A percentile compares a stretch with the other conserved stretches of the same genome.
Conservation (phyloP, 2,113 vertebrate genomes). For the Oceanites oceanicus region DNA sequence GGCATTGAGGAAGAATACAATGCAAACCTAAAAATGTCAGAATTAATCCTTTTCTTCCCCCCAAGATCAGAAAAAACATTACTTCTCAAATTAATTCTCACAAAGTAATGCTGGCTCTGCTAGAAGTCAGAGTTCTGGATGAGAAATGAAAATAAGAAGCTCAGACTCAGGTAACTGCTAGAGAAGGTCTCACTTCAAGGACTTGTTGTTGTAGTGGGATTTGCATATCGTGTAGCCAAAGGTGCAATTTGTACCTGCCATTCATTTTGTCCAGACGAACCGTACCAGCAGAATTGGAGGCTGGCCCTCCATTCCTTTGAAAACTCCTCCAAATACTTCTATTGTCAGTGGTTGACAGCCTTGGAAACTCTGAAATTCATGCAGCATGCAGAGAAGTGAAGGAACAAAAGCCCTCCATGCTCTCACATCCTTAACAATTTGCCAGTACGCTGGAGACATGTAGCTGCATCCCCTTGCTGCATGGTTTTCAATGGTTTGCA, state of each 20-base stretch:
- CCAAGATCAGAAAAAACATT: not conserved
- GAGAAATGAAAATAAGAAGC: conserved; percentile 38
- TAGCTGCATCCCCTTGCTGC: not conserved
- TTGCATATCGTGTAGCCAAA: not conserved
- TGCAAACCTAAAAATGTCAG: not conserved
- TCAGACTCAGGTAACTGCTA: not conserved
- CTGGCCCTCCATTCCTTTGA: not conserved
- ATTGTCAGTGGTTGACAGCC: not conserved
- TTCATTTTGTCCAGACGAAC: not conserved
- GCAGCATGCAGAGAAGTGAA: not conserved
- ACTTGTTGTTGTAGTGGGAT: not conserved
- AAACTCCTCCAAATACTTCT: not conserved
- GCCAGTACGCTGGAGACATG: not conserved
- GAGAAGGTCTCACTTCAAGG: conserved; percentile 25
- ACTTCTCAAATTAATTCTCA: conserved; percentile 45
- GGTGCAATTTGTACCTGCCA: not conserved
- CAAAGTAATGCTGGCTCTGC: conserved; percentile 8
- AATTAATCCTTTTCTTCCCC: conserved; percentile 11
- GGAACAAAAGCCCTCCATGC: not conserved
- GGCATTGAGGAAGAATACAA: not conserved
- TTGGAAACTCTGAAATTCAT: not conserved
- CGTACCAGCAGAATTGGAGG: not conserved
- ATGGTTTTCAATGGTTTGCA: not conserved
- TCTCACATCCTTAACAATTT: not conserved
- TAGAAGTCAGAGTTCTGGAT: conserved; percentile 5